Evolutionary conservation across 2,888 invertebrate genomes (phyloP).

Genomic region (Agriopis marginaria): DNA sequence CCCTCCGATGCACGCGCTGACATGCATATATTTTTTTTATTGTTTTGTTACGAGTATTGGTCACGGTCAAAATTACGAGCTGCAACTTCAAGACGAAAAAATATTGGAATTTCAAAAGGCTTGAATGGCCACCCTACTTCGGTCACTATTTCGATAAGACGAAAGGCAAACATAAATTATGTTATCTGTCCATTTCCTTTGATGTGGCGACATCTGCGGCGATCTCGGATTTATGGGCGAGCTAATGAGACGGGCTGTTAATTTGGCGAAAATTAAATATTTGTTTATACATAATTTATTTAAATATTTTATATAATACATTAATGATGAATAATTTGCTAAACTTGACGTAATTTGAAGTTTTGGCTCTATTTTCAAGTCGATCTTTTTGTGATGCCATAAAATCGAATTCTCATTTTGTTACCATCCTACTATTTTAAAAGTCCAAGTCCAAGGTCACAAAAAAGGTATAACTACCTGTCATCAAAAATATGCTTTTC

Average conservation of each 20-base stretch:
- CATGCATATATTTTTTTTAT: too few relatives aligned
- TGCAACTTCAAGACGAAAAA: too few relatives aligned
- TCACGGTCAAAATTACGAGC: too few relatives aligned
- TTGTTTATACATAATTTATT: constrained; percentile 13
- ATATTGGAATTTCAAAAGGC: neutral
- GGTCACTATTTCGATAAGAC: constrained; percentile 47
- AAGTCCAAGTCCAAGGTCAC: too few relatives aligned
- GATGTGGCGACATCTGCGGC: constrained; percentile 36
- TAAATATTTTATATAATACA: constrained; percentile 8
- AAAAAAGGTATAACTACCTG: too few relatives aligned
- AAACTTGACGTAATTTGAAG: too few relatives aligned
- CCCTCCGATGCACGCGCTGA: too few relatives aligned
- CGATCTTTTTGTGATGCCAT: neutral
- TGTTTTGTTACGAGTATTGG: too few relatives aligned
- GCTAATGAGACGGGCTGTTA: constrained; percentile 30
- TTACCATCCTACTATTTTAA: too few relatives aligned
- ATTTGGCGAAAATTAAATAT: constrained; percentile 22
- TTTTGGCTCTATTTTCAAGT: too few relatives aligned
- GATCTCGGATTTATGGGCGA: constrained; percentile 26
- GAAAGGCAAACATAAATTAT: constrained; percentile 59
- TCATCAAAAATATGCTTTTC: too few relatives aligned
- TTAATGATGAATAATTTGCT: neutral
- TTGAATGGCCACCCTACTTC: constrained; percentile 14
- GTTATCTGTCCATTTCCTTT: constrained; percentile 51
- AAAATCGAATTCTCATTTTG: neutral